These are phyloP conservation scores for Fringilla coelebs DNA, from an alignment of 2,797 vertebrate genomes.

Conservation along the genomic window DNA sequence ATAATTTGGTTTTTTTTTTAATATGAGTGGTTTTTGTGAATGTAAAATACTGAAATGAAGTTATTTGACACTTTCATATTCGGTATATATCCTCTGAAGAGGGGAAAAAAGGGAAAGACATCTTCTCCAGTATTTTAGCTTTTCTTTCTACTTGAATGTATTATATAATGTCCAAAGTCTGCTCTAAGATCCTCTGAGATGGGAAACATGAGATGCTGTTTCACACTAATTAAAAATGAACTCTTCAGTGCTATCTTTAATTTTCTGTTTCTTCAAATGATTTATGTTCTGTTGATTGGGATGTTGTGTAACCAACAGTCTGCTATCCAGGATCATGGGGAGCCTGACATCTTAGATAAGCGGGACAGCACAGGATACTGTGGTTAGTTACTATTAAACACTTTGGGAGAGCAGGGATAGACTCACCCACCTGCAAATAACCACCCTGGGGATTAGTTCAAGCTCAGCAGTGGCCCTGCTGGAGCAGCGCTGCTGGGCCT, in stretches of 20 bases:
- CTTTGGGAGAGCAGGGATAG: not conserved
- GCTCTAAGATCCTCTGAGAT: not conserved
- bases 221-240: constrained; percentile 2
- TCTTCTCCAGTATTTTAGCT: not conserved
- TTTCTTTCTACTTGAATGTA: not conserved
- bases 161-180: not conserved
- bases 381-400: not conserved
- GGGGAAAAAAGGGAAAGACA: not conserved
- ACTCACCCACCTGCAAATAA: not conserved
- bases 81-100: not conserved
- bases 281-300: not conserved
- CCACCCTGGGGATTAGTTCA: not conserved
- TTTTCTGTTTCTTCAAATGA: not conserved
- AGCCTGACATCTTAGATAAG: not conserved
- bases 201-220: not conserved
- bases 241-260: not conserved
- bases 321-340: not conserved
- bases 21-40: not conserved
- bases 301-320: not conserved
- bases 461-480: not conserved
- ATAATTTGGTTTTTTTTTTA: not conserved
- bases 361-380: not conserved
- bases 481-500: not conserved
- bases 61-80: not conserved
- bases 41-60: not conserved